phyloP scores from a whole-genome alignment of 2,888 invertebrate genomes.

The Acronicta alni region DNA sequence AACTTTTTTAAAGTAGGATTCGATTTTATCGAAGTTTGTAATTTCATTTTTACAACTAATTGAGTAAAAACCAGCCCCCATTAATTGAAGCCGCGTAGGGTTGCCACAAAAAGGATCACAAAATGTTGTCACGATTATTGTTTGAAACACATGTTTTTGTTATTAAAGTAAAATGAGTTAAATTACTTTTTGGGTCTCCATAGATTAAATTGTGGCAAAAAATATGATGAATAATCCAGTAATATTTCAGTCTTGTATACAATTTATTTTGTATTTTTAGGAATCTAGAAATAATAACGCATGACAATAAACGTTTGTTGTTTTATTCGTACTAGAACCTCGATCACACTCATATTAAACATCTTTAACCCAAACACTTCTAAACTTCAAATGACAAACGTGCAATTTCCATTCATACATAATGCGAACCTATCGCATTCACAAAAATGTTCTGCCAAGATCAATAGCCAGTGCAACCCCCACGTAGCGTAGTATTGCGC shows the following conservation, averaged over 20 bases:
- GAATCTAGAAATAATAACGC: too few species aligned
- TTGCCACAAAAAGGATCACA: slow-evolving; percentile 36
- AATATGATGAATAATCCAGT: slow-evolving; percentile 26
- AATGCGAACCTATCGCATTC: slow-evolving; percentile 27
- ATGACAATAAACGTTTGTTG: too few species aligned
- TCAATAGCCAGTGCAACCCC: slow-evolving; percentile 55
- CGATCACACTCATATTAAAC: background rate
- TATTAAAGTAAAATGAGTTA: slow-evolving; percentile 32
- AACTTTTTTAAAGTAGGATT: too few species aligned
- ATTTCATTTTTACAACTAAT: slow-evolving; percentile 16
- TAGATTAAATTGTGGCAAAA: slow-evolving; percentile 30
- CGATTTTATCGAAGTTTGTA: too few species aligned
- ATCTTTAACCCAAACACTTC: background rate
- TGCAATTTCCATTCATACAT: slow-evolving; percentile 16
- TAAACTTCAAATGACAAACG: background rate
- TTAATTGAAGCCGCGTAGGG: slow-evolving; percentile 26
- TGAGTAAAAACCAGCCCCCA: slow-evolving; percentile 17
- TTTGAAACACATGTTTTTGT: slow-evolving; percentile 34
- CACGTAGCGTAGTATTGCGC: slow-evolving; percentile 61
- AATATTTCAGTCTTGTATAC: too few species aligned
- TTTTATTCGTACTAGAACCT: too few species aligned
- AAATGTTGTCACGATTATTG: slow-evolving; percentile 23
- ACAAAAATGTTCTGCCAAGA: slow-evolving; percentile 39
- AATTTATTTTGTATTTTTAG: too few species aligned
- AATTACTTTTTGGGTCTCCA: slow-evolving; percentile 38